Conservation (phyloP, 2,797 vertebrate species). For the Nothura maculosa region DNA sequence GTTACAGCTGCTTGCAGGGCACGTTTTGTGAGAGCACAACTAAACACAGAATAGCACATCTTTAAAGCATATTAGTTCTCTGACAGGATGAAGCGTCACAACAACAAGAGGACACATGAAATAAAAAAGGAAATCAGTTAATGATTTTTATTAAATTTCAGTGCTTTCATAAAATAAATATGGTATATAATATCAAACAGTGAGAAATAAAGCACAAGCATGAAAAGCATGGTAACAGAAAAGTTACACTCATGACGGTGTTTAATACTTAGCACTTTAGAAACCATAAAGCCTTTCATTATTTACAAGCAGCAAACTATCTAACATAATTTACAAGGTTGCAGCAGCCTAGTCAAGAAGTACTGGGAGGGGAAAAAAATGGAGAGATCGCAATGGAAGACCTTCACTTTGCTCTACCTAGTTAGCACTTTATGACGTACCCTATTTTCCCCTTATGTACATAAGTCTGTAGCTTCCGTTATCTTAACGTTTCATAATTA, state of each 20-base stretch:
- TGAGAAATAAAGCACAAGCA: slow-evolving; percentile 84
- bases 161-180: slow-evolving; percentile 95
- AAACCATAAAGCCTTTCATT: slow-evolving; percentile 85
- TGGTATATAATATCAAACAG: slow-evolving; percentile 85
- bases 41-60: slow-evolving; percentile 36
- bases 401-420: slow-evolving; percentile 60
- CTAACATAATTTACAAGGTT: slow-evolving; percentile 81
- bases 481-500: background rate
- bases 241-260: slow-evolving; percentile 82
- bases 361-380: background rate
- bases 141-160: slow-evolving; percentile 91
- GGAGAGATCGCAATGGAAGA: slow-evolving; percentile 61
- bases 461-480: background rate
- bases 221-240: slow-evolving; percentile 87
- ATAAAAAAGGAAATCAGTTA: slow-evolving; percentile 85
- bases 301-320: slow-evolving; percentile 83
- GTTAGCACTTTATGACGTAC: slow-evolving; percentile 53
- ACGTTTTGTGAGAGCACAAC: background rate
- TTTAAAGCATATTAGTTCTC: slow-evolving; percentile 31
- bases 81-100: slow-evolving; percentile 32
- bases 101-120: slow-evolving; percentile 58
- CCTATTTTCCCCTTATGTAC: background rate
- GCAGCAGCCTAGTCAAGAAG: slow-evolving; percentile 81
- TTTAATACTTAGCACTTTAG: slow-evolving; percentile 87
- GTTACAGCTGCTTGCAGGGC: background rate